Evolutionary conservation across 2,797 vertebrate genomes (phyloP), one percentile per base, ranked within the genome.

Genomic region (Neopelma chrysocephalum): DNA sequence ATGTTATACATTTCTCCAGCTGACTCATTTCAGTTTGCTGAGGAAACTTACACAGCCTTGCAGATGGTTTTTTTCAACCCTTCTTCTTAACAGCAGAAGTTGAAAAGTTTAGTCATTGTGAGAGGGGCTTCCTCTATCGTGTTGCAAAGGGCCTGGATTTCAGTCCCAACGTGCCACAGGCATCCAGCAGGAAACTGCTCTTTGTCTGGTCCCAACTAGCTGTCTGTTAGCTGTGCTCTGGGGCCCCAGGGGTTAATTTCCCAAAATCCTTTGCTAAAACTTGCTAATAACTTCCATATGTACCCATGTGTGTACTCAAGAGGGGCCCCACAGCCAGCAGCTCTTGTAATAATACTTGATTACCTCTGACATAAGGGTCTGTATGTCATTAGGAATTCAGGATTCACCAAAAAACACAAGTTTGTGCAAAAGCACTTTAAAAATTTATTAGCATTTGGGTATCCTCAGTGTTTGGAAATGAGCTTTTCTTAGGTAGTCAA

Each of bases 231-330:
- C 27, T 2, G 36, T 85, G 81, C 60, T 82, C 73, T 77, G 61
- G 91, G 61, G 57, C 76, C 42, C 58, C 57, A 56, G 73, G 75
- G 81, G 93, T 96, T 96, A 96, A 96, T 89, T 93, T 95, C 95
- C 96, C 83, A 87, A 96, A 96, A 94, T 93, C 89, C 91, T 94
- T 79, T 1, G 0, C 91, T 92, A 57, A 90, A 93, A 85, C 81
- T 95, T 93, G 78, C 40, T 96, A 96, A 96, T 96, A 84, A 87
- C 68, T 96, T 97, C 95, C 93, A 92, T 95, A 92, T 95, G 96
- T 87, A 89, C 45, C 43, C 71, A n/a, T 94, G 82, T 96, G 91
- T 87, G 81, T 31, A 34, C 79, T 53, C 86, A 89, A 93, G 71
- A 95, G 93, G 94, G 96, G 95, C 94, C 94, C 91, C 94, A 77